Evolutionary conservation across 2,113 vertebrate species (phyloP), one percentile per base, ranked within the genome.

Genomic region (Psittacus erithacus): DNA sequence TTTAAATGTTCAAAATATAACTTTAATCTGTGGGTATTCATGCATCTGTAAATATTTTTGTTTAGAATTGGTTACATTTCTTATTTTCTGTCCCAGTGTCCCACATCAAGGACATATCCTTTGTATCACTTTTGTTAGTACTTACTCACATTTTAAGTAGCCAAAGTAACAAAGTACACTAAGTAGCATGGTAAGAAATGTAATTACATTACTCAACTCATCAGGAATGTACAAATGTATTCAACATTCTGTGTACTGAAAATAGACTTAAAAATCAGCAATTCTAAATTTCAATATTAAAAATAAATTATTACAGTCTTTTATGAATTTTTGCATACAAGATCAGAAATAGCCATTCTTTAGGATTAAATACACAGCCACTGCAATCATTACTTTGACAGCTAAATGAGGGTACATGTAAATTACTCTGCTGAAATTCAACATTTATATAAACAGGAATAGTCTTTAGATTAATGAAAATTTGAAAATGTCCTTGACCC

Each of bases 261-360:
- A 93, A 70, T 39, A 80, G 43, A 19, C 46, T 86, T 93, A 82
- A 90, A 84, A 94, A 80, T 44, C 65, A 90, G 11, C 35, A 94
- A 95, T 74, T 88, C 22, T 71, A 88, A 64, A 90, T 87, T 44
- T 60, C 88, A 88, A 79, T 95, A 69, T 73, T 63, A 90, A 75
- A 91, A 90, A 81, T 69, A 92, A 82, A 68, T 86, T 80, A 88
- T 95, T 92, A 76, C 25, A 78, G 14, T 52, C 11, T 35, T 87
- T 88, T 92, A 65, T 64, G 16, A 63, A 13, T 82, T 92, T 92
- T 93, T 94, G 53, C 46, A 57, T 64, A n/a, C 13, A 73, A 88
- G 20, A 91, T 78, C 41, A 93, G 76, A 90, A 95, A 74, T 11
- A 76, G 16, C 22, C 38, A 33, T 63, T 89, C 71, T 96, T 95